Percentiles rank a stretch among this genome's conserved stretches.
Conservation (phyloP, 1,140 invertebrate genomes). For the Popillia japonica region DNA sequence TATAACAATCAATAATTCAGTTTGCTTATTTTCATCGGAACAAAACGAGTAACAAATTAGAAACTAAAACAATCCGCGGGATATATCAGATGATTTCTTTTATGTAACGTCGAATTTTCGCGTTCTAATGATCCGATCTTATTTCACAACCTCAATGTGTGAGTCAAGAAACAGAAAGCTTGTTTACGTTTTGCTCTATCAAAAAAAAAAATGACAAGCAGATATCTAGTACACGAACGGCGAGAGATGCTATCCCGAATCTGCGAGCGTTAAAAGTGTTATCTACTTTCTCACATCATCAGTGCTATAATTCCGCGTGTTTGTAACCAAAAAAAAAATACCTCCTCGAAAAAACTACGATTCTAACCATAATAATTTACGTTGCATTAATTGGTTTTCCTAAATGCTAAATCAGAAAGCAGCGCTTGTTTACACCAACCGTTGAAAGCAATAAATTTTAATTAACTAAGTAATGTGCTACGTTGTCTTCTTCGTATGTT, state of each 20-base stretch:
- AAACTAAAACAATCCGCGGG: neutral
- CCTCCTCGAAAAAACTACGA: too few species aligned
- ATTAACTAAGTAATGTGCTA: neutral
- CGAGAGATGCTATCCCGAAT: neutral
- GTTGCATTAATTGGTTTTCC: neutral
- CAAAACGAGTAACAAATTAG: constrained; percentile 44
- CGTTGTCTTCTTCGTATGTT: too few species aligned
- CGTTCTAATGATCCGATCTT: neutral
- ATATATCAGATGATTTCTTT: neutral
- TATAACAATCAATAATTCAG: constrained; percentile 44
- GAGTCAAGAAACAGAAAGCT: constrained; percentile 31
- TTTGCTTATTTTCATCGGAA: constrained; percentile 44
- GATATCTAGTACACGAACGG: neutral
- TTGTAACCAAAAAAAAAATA: neutral
- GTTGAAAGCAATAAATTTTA: constrained; percentile 1
- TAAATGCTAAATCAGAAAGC: neutral
- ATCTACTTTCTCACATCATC: neutral
- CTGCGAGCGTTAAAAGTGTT: constrained; percentile 14
- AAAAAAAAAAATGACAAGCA: constrained; percentile 19
- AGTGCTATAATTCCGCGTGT: neutral
- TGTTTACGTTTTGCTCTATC: constrained; percentile 2
- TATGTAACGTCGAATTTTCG: constrained; percentile 22
- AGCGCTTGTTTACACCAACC: neutral
- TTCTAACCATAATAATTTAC: constrained; percentile 9
- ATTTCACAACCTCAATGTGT: constrained; percentile 20